Conservation (phyloP, 2,888 invertebrate genomes). For the Phymatocera aterrima region DNA sequence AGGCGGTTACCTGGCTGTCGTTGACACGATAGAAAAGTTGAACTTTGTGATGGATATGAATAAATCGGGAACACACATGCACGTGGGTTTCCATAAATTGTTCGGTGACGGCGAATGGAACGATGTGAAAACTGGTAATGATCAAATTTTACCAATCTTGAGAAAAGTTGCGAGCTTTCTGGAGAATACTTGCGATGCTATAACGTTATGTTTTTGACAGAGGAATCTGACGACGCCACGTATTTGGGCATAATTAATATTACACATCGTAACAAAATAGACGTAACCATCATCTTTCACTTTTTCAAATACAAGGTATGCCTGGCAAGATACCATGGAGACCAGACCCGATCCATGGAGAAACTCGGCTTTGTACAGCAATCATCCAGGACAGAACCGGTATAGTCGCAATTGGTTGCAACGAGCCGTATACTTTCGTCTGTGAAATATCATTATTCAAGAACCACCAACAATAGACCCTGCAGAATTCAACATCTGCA, state of each 20-base stretch:
- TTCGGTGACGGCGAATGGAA: slow-evolving; percentile 12
- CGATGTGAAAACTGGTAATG: neutral
- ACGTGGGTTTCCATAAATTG: neutral
- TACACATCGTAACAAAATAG: neutral
- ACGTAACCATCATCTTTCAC: neutral
- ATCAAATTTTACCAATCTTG: neutral
- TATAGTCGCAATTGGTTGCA: neutral
- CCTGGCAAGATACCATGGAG: slow-evolving; percentile 1
- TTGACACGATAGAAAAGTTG: neutral
- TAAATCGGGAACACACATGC: neutral
- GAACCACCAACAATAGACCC: too few species aligned
- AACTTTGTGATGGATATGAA: neutral
- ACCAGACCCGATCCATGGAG: neutral
- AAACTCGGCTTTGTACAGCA: neutral
- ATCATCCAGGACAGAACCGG: neutral
- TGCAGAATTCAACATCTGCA: neutral
- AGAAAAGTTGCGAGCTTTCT: neutral
- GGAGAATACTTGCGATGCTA: too few species aligned
- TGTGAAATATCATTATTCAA: slow-evolving; percentile 6
- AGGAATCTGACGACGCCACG: too few species aligned
- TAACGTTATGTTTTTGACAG: too few species aligned
- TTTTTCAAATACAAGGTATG: neutral
- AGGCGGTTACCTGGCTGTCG: neutral
- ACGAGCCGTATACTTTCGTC: neutral
- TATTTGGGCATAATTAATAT: neutral